phyloP scores from a whole-genome alignment of 2,113 vertebrate genomes.

The Aegotheles bennettii region DNA sequence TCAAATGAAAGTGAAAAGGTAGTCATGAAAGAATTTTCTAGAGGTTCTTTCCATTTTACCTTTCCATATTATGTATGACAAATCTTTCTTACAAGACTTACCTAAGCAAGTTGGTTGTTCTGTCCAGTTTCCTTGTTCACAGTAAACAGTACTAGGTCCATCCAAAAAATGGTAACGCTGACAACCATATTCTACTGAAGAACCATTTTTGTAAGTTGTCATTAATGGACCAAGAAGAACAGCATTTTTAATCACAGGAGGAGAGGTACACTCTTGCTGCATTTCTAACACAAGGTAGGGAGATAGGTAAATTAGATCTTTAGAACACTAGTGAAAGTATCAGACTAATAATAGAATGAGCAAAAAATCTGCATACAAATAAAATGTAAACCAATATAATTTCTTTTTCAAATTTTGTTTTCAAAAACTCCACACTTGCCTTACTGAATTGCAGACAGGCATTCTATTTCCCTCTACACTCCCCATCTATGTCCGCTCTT shows the following conservation, averaged over 20 bases:
- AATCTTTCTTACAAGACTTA: constrained; percentile 21
- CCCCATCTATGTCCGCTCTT: not conserved
- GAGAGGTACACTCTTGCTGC: constrained; percentile 56
- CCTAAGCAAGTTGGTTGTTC: constrained; percentile 70
- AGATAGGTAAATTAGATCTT: not conserved
- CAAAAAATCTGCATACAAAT: not conserved
- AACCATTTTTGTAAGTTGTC: constrained; percentile 59
- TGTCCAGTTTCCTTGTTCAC: constrained; percentile 72
- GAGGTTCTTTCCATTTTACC: not conserved
- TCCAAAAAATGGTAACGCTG: constrained; percentile 62
- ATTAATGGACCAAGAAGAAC: not conserved
- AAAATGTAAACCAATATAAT: not conserved
- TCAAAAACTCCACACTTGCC: not conserved
- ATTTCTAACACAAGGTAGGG: not conserved
- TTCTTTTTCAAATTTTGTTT: not conserved
- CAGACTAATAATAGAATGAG: not conserved
- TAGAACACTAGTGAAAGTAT: not conserved
- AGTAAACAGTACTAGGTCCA: constrained; percentile 58
- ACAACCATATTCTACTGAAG: constrained; percentile 72
- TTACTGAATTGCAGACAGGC: not conserved
- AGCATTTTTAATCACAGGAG: constrained; percentile 63
- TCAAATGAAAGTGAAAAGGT: not conserved
- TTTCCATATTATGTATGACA: not conserved
- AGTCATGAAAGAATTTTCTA: not conserved
- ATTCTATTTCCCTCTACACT: not conserved